These are phyloP conservation scores for Calycopis cecrops DNA, from an alignment of 1,140 invertebrate genomes.

Conservation along the genomic window DNA sequence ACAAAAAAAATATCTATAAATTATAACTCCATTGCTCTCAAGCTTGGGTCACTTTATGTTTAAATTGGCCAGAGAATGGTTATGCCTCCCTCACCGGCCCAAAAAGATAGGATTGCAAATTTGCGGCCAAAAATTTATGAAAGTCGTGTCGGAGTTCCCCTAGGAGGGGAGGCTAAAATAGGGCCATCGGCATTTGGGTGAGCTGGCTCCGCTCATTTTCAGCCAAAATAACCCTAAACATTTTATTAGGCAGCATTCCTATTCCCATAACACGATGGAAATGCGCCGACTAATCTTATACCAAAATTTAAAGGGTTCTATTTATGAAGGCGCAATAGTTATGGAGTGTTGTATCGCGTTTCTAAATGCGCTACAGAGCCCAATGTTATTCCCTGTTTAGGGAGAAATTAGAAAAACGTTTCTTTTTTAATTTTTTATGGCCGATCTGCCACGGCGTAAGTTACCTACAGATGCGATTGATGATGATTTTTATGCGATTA, in stretches of 20 bases:
- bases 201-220: slow-evolving; percentile 54
- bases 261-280: slow-evolving; percentile 50
- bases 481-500: too few relatives aligned
- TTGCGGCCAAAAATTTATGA: slow-evolving; percentile 73
- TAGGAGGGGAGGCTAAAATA: slow-evolving; percentile 53
- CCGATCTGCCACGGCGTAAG: too few relatives aligned
- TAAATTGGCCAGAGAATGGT: slow-evolving; percentile 51
- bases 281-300: slow-evolving; percentile 61
- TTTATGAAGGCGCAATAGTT: not conserved
- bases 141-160: slow-evolving; percentile 57
- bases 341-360: too few relatives aligned
- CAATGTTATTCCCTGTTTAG: too few relatives aligned
- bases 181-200: slow-evolving; percentile 61
- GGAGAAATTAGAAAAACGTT: too few relatives aligned
- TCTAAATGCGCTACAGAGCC: too few relatives aligned
- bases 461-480: too few relatives aligned
- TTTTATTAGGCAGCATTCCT: slow-evolving; percentile 65
- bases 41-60: slow-evolving; percentile 7
- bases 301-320: slow-evolving; percentile 48
- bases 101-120: slow-evolving; percentile 74
- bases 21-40: slow-evolving; percentile 3
- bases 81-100: slow-evolving; percentile 58
- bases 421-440: too few relatives aligned
- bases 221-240: slow-evolving; percentile 68
- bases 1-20: too few relatives aligned